A percentile compares a stretch with the other conserved stretches of the same genome.
Conservation (phyloP, 2,888 invertebrate species). For the Cephus pulcher region DNA sequence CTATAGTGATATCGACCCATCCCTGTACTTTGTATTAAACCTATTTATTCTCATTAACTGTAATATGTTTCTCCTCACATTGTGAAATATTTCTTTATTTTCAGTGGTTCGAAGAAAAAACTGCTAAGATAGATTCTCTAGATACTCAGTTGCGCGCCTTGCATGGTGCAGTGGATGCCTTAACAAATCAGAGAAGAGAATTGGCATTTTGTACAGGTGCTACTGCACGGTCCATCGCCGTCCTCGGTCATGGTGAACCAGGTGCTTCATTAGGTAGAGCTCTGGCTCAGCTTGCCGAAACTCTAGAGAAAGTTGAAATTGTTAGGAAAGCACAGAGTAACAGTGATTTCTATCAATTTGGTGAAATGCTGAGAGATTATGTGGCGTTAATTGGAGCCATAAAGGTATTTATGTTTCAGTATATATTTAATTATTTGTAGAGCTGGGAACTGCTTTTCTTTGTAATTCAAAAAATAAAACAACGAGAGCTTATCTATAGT, state of each 20-base stretch:
- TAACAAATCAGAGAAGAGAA: constrained; percentile 89
- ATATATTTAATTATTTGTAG: neutral
- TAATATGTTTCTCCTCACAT: too few relatives aligned
- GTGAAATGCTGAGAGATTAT: constrained; percentile 96
- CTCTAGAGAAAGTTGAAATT: constrained; percentile 79
- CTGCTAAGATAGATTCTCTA: constrained; percentile 89
- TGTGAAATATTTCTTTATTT: constrained; percentile 38
- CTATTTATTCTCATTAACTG: too few relatives aligned
- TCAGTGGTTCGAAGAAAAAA: constrained; percentile 99
- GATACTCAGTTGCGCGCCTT: constrained; percentile 90
- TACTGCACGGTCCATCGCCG: constrained; percentile 88
- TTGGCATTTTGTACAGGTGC: constrained; percentile 82
- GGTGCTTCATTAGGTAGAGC: constrained; percentile 92
- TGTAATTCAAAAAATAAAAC: too few relatives aligned
- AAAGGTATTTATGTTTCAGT: constrained; percentile 70
- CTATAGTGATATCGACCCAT: too few relatives aligned
- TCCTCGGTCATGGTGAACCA: constrained; percentile 93
- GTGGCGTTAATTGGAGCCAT: constrained; percentile 91
- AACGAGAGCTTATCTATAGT: too few relatives aligned
- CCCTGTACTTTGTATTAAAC: too few relatives aligned
- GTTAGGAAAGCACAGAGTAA: constrained; percentile 93
- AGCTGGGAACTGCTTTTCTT: too few relatives aligned
- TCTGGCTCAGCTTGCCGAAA: constrained; percentile 88
- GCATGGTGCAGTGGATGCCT: constrained; percentile 86
- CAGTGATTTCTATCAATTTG: constrained; percentile 91